phyloP scores from a whole-genome alignment of 2,113 vertebrate genomes.

The Passerina amoena region DNA sequence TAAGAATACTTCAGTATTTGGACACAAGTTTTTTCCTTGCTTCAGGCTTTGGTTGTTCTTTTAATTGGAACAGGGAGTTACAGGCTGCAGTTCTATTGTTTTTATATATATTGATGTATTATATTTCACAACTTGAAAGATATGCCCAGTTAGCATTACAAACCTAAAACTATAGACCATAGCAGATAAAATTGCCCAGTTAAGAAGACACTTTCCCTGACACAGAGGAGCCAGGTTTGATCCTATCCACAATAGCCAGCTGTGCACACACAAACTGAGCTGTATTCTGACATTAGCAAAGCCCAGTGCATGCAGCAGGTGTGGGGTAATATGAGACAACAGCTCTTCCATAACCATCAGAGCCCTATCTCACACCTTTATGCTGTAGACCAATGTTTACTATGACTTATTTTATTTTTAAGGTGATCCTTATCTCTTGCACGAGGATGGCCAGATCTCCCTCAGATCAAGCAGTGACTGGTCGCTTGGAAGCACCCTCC shows the following conservation, averaged over 20 bases:
- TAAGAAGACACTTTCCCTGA: not conserved
- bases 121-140: not conserved
- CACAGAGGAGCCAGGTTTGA: not conserved
- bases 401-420: not conserved
- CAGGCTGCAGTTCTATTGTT: not conserved
- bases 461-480: not conserved
- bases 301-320: not conserved
- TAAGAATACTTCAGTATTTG: not conserved
- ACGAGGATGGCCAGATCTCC: not conserved
- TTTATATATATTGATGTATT: not conserved
- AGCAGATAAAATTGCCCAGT: not conserved
- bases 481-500: accelerated
- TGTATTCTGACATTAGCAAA: not conserved
- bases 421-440: not conserved
- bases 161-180: not conserved
- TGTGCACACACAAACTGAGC: not conserved
- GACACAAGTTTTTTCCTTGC: not conserved
- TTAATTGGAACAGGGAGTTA: not conserved
- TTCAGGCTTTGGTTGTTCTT: not conserved
- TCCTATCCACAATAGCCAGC: not conserved
- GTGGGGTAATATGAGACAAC: not conserved
- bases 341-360: not conserved
- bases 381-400: not conserved
- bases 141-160: not conserved
- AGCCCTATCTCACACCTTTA: not conserved